phyloP scores from a whole-genome alignment of 2,888 invertebrate species.

The Didymodactylos carnosus region DNA sequence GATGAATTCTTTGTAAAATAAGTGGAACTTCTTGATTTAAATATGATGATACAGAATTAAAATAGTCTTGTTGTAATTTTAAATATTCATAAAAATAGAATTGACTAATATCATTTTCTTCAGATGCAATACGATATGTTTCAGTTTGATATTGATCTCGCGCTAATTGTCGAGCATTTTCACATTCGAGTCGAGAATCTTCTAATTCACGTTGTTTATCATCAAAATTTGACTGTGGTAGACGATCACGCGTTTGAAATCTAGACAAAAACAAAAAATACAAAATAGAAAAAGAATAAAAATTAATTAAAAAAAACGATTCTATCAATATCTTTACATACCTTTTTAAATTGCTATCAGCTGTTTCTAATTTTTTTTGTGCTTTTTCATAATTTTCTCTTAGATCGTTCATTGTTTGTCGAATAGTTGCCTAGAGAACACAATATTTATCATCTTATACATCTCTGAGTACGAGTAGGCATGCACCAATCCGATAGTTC shows the following conservation, averaged over 20 bases:
- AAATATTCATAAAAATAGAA: neutral
- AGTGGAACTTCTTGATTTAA: neutral
- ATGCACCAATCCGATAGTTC: too few relatives aligned
- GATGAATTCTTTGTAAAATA: neutral
- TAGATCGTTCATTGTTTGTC: neutral
- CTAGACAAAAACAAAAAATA: neutral
- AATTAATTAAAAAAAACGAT: neutral
- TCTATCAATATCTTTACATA: too few relatives aligned
- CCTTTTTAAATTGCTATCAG: neutral
- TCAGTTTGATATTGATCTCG: neutral
- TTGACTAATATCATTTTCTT: neutral
- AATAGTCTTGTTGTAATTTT: neutral
- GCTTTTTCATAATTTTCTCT: neutral
- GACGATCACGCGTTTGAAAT: neutral
- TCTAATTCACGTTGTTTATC: neutral
- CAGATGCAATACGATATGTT: neutral
- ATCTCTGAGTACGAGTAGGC: too few relatives aligned
- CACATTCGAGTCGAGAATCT: neutral
- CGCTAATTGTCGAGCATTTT: neutral
- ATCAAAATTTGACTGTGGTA: neutral
- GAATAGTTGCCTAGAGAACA: neutral
- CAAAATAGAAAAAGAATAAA: neutral
- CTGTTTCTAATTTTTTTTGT: neutral
- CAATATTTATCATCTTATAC: too few relatives aligned
- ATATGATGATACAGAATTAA: neutral